Evolutionary conservation across 2,113 vertebrate genomes (phyloP).

Genomic region (Paraplagusia blochii): DNA sequence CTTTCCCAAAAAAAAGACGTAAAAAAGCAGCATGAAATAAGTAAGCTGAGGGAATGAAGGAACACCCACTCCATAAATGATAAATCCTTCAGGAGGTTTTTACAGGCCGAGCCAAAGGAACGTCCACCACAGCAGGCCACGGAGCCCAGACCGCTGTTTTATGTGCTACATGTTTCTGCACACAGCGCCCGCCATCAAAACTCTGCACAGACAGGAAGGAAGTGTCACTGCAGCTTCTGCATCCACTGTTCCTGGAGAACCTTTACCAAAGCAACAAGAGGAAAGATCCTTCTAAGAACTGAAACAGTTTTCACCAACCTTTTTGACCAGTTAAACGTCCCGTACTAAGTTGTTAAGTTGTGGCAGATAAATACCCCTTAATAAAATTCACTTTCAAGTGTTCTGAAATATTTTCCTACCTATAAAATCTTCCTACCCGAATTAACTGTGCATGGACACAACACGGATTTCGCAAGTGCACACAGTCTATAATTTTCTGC

Average conservation of each 20-base stretch:
- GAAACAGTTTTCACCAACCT: too few species aligned
- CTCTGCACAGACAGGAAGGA: conserved; percentile 10
- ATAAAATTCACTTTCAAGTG: too few species aligned
- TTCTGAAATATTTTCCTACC: too few species aligned
- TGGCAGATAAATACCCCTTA: too few species aligned
- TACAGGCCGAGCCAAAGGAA: conserved; percentile 40
- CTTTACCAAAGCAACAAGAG: background rate
- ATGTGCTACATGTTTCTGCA: conserved; percentile 37
- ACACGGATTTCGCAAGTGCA: too few species aligned
- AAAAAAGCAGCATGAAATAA: conserved; percentile 16
- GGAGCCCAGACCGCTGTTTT: conserved; percentile 38
- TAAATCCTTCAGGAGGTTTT: conserved; percentile 54
- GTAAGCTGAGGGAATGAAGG: conserved; percentile 35
- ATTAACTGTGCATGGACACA: too few species aligned
- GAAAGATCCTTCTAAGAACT: too few species aligned
- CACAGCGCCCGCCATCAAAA: conserved; percentile 34
- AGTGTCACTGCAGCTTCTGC: background rate
- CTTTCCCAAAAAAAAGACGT: conserved; percentile 25
- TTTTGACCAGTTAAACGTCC: too few species aligned
- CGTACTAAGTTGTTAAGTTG: too few species aligned
- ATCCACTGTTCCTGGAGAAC: background rate
- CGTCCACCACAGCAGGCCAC: conserved; percentile 22
- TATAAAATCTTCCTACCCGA: too few species aligned
- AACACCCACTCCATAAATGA: conserved; percentile 55
- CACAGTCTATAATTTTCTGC: too few species aligned